Conservation (phyloP, 2,113 vertebrate genomes). For the Suricata suricatta region DNA sequence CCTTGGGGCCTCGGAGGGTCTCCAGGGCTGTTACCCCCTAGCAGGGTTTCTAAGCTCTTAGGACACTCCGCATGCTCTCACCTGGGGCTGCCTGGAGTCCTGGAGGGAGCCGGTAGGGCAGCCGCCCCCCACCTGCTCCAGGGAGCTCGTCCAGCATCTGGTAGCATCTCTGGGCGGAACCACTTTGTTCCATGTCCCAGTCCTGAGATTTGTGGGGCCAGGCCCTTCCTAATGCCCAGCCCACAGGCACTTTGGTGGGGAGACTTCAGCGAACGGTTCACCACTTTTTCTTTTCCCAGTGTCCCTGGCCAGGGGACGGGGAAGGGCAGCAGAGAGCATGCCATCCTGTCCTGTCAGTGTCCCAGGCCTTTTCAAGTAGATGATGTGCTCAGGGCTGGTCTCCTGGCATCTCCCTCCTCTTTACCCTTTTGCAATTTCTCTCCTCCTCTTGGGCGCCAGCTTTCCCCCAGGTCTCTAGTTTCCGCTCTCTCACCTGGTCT, state of each 20-base stretch:
- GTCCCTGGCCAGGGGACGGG: not conserved
- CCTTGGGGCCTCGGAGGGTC: not conserved
- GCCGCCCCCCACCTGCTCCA: not conserved
- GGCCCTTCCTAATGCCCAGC: not conserved
- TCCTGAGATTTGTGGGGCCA: not conserved
- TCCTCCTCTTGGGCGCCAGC: not conserved
- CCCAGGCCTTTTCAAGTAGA: not conserved
- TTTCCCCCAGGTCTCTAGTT: not conserved
- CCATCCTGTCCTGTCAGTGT: not conserved
- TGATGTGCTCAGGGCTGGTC: not conserved
- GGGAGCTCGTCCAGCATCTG: not conserved
- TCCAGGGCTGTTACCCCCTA: not conserved
- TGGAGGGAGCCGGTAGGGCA: not conserved
- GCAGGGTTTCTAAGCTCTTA: not conserved
- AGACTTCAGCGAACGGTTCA: not conserved
- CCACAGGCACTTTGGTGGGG: not conserved
- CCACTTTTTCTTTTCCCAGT: not conserved
- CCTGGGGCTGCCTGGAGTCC: not conserved
- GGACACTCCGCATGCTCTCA: not conserved
- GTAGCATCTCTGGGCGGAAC: not conserved
- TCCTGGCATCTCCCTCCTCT: not conserved
- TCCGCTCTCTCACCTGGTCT: not conserved
- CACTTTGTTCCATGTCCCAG: not conserved
- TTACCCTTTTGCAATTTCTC: not conserved
- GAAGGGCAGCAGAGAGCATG: not conserved